Base-by-base conservation (phyloP, 1,140 invertebrate genomes). In the Hypothenemus hampei region DNA sequence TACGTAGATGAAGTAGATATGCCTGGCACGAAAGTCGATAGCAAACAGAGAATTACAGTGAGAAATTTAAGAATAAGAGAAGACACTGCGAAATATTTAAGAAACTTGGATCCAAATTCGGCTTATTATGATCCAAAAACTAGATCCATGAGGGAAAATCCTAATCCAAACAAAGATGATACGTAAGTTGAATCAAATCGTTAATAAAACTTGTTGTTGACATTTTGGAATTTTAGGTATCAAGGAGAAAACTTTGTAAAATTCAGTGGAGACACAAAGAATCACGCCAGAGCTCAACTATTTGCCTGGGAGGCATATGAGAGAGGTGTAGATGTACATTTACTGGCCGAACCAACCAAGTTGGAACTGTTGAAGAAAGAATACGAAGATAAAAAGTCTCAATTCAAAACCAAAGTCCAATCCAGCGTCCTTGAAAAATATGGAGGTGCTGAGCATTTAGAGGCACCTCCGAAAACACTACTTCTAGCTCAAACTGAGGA, bases 111-210 rank as follows among this genome's bases (percentile, higher is more conserved):
- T 76, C 86, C 89, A 0, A 95, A 96, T 69, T 98, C 95, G 0
- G 95, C 97, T 0, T 98, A 97, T 73, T 99, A 99, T 75, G 97
- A 99, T 77, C 95, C 95, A 0, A 98, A 99, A 76, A 97, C 95
- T 0, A 78, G 97, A 51, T 93, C 96, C 0, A 99, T 99, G 97
- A 83, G 97, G 51, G 96, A 97, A 65, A 97, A 99, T 79, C 97
- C 97, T 4, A 91, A 93, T 68, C 83, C 85, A 13, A 74, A 74
- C 16, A 80, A 78, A 19, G 80, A 82, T 2, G 75, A 81, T 60
- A 18, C 45, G 37, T 53, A 57, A 51, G 49, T 47, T 46, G 22
- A 16, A 19, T 46, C 31, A n/a, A 46, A 1, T 46, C 13, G 4
- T 1, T 13, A 15, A 1, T 6, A 47, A 41, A 50, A 37, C 45